A percentile compares a stretch with the other conserved stretches of the same genome.
Conservation (phyloP, 1,140 invertebrate genomes). For the Daktulosphaira vitifoliae region DNA sequence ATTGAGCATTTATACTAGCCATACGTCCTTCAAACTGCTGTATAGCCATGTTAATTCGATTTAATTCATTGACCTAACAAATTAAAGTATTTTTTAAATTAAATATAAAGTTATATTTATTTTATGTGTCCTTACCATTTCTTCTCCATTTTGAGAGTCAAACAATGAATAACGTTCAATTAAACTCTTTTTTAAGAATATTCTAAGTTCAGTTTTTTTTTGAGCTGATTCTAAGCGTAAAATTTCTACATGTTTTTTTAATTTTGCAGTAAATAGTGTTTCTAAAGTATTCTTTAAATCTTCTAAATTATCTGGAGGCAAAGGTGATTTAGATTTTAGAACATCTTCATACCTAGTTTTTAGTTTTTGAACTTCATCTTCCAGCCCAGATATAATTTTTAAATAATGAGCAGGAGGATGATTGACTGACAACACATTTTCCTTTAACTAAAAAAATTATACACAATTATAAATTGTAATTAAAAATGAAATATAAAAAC, state of each 20-base stretch:
- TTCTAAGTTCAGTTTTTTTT: slow-evolving; percentile 28
- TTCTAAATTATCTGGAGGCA: slow-evolving; percentile 20
- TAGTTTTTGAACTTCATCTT: background rate
- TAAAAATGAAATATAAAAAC: slow-evolving; percentile 17
- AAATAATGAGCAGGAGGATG: slow-evolving; percentile 12
- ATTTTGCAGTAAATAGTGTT: background rate
- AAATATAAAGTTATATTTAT: too few species aligned
- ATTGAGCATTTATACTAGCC: slow-evolving; percentile 25
- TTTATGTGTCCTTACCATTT: slow-evolving; percentile 13
- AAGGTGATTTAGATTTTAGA: background rate
- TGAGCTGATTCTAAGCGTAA: slow-evolving; percentile 24
- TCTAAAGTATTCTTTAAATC: slow-evolving; percentile 18
- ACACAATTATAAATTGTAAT: background rate
- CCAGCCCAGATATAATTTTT: slow-evolving; percentile 18
- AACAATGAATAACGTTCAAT: slow-evolving; percentile 19
- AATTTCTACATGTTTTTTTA: slow-evolving; percentile 27
- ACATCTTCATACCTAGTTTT: slow-evolving; percentile 10
- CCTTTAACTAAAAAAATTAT: slow-evolving; percentile 12
- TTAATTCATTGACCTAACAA: slow-evolving; percentile 10
- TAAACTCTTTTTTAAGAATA: slow-evolving; percentile 24
- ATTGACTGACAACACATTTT: slow-evolving; percentile 22
- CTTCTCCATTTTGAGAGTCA: background rate
- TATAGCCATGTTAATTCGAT: slow-evolving; percentile 24
- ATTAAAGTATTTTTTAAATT: background rate
- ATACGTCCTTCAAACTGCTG: slow-evolving; percentile 25